Percentiles rank a stretch among this genome's conserved stretches.
Evolutionary conservation across 1,140 invertebrate species (phyloP).

Genomic region (Bombus turneri): DNA sequence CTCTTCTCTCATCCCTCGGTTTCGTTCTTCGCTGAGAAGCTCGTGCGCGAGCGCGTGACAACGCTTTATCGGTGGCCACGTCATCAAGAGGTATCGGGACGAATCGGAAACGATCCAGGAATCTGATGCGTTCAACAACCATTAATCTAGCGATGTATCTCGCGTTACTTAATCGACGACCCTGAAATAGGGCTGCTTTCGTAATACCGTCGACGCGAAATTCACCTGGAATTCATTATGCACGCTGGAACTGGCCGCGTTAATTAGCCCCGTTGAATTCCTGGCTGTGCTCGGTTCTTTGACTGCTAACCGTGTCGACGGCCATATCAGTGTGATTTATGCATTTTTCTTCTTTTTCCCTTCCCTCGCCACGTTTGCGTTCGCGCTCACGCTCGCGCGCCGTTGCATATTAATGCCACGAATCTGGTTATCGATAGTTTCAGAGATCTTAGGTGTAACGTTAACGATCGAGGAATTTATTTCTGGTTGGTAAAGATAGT

Average conservation of each 20-base stretch:
- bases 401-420: not conserved
- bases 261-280: slow-evolving; percentile 35
- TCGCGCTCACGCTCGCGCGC: not conserved
- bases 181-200: slow-evolving; percentile 26
- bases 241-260: not conserved
- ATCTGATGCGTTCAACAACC: not conserved
- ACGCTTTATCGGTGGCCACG: slow-evolving; percentile 10
- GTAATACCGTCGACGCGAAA: slow-evolving; percentile 17
- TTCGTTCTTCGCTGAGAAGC: no score
- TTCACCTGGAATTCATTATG: slow-evolving; percentile 32
- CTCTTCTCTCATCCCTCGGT: not conserved
- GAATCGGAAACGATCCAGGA: slow-evolving; percentile 27
- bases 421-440: slow-evolving; percentile 5
- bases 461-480: not conserved
- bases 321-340: slow-evolving; percentile 3
- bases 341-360: not conserved
- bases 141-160: slow-evolving; percentile 14
- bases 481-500: not conserved
- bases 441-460: not conserved
- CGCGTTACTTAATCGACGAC: slow-evolving; percentile 33
- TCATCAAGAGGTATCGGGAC: slow-evolving; percentile 26
- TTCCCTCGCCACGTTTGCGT: not conserved
- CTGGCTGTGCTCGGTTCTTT: slow-evolving; percentile 8
- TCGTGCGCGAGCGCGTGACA: slow-evolving; percentile 28
- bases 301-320: slow-evolving; percentile 3